These are phyloP conservation scores for Drosophila vallismaia DNA, from an alignment of 2,888 invertebrate species.

Conservation along the genomic window DNA sequence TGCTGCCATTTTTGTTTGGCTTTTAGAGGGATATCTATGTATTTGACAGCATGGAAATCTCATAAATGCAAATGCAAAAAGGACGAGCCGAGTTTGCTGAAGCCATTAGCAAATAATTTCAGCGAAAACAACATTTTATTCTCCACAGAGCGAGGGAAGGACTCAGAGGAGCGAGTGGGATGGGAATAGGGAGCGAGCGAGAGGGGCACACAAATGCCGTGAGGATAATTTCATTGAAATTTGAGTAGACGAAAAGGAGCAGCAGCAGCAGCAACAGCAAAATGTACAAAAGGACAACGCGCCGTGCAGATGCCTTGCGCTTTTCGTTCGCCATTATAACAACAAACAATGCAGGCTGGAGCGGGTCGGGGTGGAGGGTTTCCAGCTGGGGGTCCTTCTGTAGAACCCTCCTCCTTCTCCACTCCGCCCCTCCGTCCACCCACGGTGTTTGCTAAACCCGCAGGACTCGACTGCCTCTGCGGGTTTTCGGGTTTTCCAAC, in stretches of 20 bases:
- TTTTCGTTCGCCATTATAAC: constrained; percentile 76
- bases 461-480: constrained; percentile 66
- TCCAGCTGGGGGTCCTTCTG: constrained; percentile 21
- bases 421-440: background rate
- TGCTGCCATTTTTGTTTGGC: constrained; percentile 50
- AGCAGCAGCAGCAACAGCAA: constrained; percentile 38
- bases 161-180: constrained; percentile 7
- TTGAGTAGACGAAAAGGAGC: constrained; percentile 74
- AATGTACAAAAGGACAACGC: constrained; percentile 64
- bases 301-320: constrained; percentile 73
- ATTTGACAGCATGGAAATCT: constrained; percentile 66
- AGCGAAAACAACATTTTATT: constrained; percentile 69
- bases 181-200: constrained; percentile 4
- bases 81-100: constrained; percentile 50
- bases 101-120: constrained; percentile 77
- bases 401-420: background rate
- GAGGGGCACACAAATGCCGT: constrained; percentile 59
- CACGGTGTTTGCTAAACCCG: constrained; percentile 49
- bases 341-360: constrained; percentile 70
- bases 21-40: constrained; percentile 33
- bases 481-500: constrained; percentile 68
- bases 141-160: constrained; percentile 19
- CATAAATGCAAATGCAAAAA: constrained; percentile 68
- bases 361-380: constrained; percentile 20
- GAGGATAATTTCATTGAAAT: constrained; percentile 82